Evolutionary conservation across 2,888 invertebrate species (phyloP).

Genomic region (Podotricha telesiphe): DNA sequence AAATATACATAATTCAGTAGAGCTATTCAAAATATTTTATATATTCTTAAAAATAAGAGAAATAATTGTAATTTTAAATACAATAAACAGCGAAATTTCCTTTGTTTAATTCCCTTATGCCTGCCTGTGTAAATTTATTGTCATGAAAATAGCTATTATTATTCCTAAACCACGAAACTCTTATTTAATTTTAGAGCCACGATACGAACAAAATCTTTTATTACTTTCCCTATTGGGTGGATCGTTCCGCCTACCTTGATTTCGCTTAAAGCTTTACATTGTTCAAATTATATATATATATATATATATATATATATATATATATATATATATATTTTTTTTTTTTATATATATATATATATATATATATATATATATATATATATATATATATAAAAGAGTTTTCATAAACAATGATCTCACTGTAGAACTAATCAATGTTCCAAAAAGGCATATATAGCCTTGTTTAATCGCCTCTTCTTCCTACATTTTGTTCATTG

Average conservation of each 20-base stretch:
- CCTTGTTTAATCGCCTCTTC: constrained; percentile 45
- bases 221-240: neutral
- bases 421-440: constrained; percentile 8
- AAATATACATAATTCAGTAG: neutral
- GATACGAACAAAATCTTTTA: neutral
- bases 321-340: too few species aligned
- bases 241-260: neutral
- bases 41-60: neutral
- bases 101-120: neutral
- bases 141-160: neutral
- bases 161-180: neutral
- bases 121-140: neutral
- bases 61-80: neutral
- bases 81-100: neutral
- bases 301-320: too few species aligned
- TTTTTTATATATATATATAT: too few species aligned
- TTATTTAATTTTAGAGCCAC: neutral
- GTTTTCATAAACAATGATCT: neutral
- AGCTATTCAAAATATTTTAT: neutral
- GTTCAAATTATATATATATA: neutral
- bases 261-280: neutral
- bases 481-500: constrained; percentile 52
- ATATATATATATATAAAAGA: too few species aligned
- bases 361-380: too few species aligned
- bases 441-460: constrained; percentile 29